phyloP scores from a whole-genome alignment of 2,888 invertebrate species.

The Stomorhina lunata region DNA sequence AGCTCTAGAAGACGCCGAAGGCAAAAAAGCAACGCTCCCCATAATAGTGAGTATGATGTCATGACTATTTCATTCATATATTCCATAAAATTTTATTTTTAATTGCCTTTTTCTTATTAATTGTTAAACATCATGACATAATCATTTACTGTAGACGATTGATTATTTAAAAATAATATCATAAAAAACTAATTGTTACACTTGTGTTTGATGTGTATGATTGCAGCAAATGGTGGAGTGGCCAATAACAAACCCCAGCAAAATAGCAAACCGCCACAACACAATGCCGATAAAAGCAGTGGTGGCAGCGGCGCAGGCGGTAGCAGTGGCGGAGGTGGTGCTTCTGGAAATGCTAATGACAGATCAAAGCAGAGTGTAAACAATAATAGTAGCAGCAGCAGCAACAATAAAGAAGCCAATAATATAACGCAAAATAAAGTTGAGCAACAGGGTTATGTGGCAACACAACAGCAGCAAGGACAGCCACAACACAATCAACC shows the following conservation, averaged over 20 bases:
- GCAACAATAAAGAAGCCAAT: constrained; percentile 71
- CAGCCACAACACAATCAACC: constrained; percentile 68
- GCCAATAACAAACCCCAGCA: constrained; percentile 77
- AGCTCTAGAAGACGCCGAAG: constrained; percentile 78
- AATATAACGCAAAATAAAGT: constrained; percentile 69
- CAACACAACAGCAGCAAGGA: constrained; percentile 67
- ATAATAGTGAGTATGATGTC: constrained; percentile 78
- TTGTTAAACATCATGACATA: not conserved
- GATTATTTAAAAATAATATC: not conserved
- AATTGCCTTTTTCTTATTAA: not conserved
- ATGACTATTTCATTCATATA: constrained; percentile 22
- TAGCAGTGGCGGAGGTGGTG: constrained; percentile 63
- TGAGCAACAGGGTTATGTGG: constrained; percentile 62
- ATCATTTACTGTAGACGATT: not conserved
- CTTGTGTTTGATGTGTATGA: constrained; percentile 36
- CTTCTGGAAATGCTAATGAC: constrained; percentile 71
- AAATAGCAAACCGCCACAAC: constrained; percentile 74
- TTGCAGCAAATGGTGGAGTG: constrained; percentile 78
- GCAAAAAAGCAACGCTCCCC: constrained; percentile 78
- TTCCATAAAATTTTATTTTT: not conserved
- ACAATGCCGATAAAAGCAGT: constrained; percentile 75
- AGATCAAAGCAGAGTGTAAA: constrained; percentile 70
- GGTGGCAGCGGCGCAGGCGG: constrained; percentile 69
- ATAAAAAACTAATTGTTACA: not conserved
- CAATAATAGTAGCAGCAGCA: constrained; percentile 68